Conservation (phyloP, 2,888 invertebrate genomes). For the Chironomus riparius region DNA sequence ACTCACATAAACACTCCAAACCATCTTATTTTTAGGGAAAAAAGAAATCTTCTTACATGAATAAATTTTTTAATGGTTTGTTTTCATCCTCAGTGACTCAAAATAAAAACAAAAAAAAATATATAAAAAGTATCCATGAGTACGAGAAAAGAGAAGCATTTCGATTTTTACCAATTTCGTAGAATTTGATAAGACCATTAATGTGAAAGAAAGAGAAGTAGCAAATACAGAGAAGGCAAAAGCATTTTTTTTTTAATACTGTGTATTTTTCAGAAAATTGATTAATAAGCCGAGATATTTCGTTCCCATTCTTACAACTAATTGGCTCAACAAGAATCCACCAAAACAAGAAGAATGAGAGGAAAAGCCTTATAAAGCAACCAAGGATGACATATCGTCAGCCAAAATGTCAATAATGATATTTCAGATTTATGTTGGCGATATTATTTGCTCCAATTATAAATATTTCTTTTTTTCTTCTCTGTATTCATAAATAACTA, state of each 20-base stretch:
- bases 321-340: slow-evolving; percentile 15
- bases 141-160: not conserved
- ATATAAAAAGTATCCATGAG: too few relatives aligned
- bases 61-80: slow-evolving; percentile 6
- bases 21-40: not conserved
- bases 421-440: not conserved
- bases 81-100: not conserved
- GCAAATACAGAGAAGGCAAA: not conserved
- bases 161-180: slow-evolving; percentile 4
- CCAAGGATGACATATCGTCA: not conserved
- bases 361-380: not conserved
- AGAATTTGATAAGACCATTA: not conserved
- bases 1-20: too few relatives aligned
- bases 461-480: not conserved
- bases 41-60: not conserved
- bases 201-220: not conserved
- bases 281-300: slow-evolving; percentile 26
- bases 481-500: not conserved
- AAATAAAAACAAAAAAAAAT: too few relatives aligned
- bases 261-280: not conserved
- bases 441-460: not conserved
- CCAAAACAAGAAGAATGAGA: slow-evolving; percentile 7
- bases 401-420: not conserved
- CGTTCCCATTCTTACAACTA: not conserved
- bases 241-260: not conserved